Evolutionary conservation across 2,888 invertebrate genomes (phyloP).

Genomic region (Leptinotarsa tumamoca): DNA sequence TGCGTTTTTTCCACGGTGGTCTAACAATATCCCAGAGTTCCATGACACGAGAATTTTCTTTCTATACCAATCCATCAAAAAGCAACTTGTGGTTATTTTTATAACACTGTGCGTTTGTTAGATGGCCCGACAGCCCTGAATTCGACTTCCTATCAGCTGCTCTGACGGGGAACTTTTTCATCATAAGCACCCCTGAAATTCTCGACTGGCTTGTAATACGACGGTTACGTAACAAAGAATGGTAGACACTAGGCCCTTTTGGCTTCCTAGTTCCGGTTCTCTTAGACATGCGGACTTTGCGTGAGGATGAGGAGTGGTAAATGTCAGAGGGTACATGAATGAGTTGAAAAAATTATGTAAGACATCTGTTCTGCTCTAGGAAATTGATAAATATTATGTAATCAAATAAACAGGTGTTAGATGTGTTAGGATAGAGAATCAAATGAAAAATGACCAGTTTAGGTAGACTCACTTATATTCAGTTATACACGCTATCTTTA

Average conservation of each 20-base stretch:
- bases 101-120: constrained; percentile 27
- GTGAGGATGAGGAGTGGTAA: constrained; percentile 7
- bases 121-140: constrained; percentile 24
- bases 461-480: too few relatives aligned
- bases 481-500: too few relatives aligned
- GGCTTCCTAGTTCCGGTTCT: constrained; percentile 31
- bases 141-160: constrained; percentile 42
- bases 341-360: background rate
- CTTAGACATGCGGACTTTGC: constrained; percentile 25
- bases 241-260: constrained; percentile 27
- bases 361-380: too few relatives aligned
- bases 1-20: background rate
- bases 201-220: constrained; percentile 19
- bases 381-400: too few relatives aligned
- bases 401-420: too few relatives aligned
- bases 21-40: background rate
- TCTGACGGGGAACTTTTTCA: constrained; percentile 27
- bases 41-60: background rate
- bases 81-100: constrained; percentile 32
- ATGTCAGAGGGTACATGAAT: constrained; percentile 7
- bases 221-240: constrained; percentile 34
- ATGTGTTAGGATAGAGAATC: too few relatives aligned
- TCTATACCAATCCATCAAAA: constrained; percentile 11
- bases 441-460: too few relatives aligned
- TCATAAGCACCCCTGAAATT: constrained; percentile 22